Evolutionary conservation across 2,888 invertebrate genomes (phyloP).

Genomic region (Pseudanteris insignis): DNA sequence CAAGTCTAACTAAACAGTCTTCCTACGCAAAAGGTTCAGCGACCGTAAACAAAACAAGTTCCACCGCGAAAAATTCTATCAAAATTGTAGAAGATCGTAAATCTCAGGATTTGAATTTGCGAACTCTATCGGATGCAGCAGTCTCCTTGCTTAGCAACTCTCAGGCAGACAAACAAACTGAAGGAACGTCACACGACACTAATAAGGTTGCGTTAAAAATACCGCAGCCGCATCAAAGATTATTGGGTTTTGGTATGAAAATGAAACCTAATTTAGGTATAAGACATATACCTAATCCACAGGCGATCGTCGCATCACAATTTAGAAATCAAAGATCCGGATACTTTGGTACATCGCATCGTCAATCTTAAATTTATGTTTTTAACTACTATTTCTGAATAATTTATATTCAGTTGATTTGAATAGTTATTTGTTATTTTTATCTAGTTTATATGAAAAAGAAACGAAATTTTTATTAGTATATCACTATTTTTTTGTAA

Average conservation of each 20-base stretch:
- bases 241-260: slow-evolving; percentile 58
- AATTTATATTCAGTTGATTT: no score
- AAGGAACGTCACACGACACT: slow-evolving; percentile 24
- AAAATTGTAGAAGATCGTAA: slow-evolving; percentile 51
- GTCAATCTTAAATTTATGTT: slow-evolving; percentile 49
- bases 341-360: slow-evolving; percentile 52
- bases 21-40: slow-evolving; percentile 6
- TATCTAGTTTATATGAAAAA: not conserved
- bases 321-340: slow-evolving; percentile 57
- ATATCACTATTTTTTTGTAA: no score
- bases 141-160: slow-evolving; percentile 53
- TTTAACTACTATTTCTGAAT: not conserved
- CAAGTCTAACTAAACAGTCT: slow-evolving; percentile 25
- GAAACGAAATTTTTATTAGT: not conserved
- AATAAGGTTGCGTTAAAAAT: slow-evolving; percentile 57
- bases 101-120: slow-evolving; percentile 54
- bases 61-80: slow-evolving; percentile 19
- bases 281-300: slow-evolving; percentile 66
- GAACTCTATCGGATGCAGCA: slow-evolving; percentile 58
- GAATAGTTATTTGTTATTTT: not conserved
- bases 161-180: slow-evolving; percentile 33
- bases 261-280: slow-evolving; percentile 64
- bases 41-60: slow-evolving; percentile 5
- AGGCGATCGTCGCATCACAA: slow-evolving; percentile 63
- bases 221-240: slow-evolving; percentile 59